Evolutionary conservation across 2,113 vertebrate species (phyloP).

Genomic region (Cheilinus undulatus): DNA sequence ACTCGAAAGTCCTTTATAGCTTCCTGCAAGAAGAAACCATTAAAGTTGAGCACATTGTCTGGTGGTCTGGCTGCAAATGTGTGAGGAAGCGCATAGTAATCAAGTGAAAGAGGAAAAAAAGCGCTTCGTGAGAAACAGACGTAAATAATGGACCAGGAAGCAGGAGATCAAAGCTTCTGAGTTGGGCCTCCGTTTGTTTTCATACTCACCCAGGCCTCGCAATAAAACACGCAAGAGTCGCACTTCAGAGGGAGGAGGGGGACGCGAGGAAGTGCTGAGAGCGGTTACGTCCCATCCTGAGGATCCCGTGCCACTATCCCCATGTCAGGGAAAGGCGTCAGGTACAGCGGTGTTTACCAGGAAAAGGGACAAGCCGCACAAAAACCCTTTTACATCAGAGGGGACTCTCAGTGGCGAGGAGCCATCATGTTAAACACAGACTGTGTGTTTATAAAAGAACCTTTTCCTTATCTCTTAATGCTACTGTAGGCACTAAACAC

Average conservation of each 20-base stretch:
- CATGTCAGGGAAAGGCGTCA: slow-evolving; percentile 74
- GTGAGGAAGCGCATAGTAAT: slow-evolving; percentile 82
- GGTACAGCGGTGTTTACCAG: slow-evolving; percentile 82
- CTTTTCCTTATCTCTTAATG: slow-evolving; percentile 52
- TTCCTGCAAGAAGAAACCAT: slow-evolving; percentile 81
- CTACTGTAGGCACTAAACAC: slow-evolving; percentile 20
- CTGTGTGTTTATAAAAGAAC: slow-evolving; percentile 63
- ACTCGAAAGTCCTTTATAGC: slow-evolving; percentile 80
- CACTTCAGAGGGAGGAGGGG: slow-evolving; percentile 70
- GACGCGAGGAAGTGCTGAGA: slow-evolving; percentile 81
- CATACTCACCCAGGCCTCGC: slow-evolving; percentile 75
- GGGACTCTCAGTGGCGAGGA: slow-evolving; percentile 38
- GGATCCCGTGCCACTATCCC: slow-evolving; percentile 79
- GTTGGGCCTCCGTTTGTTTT: slow-evolving; percentile 84
- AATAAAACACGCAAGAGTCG: slow-evolving; percentile 83
- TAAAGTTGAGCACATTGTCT: slow-evolving; percentile 76
- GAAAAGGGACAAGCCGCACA: slow-evolving; percentile 74
- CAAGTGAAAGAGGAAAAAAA: slow-evolving; percentile 76
- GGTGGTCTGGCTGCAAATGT: slow-evolving; percentile 71
- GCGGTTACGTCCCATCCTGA: slow-evolving; percentile 83
- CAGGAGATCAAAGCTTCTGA: slow-evolving; percentile 83
- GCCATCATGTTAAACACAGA: slow-evolving; percentile 70
- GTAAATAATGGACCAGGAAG: slow-evolving; percentile 87
- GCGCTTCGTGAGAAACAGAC: slow-evolving; percentile 84
- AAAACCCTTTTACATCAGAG: slow-evolving; percentile 69